Evolutionary conservation across 2,113 vertebrate species (phyloP).

Genomic region (Elaphurus davidianus): DNA sequence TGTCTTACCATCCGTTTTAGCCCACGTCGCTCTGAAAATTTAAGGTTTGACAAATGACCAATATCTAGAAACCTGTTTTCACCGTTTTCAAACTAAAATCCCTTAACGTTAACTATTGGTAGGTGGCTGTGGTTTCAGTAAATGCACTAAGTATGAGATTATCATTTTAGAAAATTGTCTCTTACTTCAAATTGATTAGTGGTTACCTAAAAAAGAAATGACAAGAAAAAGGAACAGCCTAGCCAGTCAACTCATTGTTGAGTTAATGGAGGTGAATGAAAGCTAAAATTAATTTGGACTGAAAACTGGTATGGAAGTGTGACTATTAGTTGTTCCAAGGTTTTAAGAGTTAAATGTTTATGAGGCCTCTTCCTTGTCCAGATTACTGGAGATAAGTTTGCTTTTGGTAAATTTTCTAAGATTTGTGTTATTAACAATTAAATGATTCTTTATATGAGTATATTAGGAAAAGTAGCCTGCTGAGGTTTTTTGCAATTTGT

Average conservation of each 20-base stretch:
- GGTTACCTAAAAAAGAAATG: not conserved
- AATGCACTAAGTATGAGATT: not conserved
- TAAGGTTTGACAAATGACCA: not conserved
- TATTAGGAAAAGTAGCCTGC: constrained; percentile 20
- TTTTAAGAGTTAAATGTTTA: constrained; percentile 5
- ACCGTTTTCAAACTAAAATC: not conserved
- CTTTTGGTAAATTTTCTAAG: constrained; percentile 29
- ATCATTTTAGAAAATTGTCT: not conserved
- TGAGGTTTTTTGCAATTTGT: not conserved
- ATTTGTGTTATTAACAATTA: constrained; percentile 18
- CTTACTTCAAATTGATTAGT: not conserved
- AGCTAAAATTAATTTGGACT: constrained; percentile 20
- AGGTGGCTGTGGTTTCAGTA: not conserved
- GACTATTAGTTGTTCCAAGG: not conserved
- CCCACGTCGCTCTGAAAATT: constrained; percentile 5
- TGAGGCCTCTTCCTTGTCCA: not conserved
- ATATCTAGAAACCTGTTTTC: not conserved
- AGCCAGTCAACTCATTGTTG: not conserved
- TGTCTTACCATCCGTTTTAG: not conserved
- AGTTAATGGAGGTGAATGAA: not conserved
- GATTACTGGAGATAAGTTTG: constrained; percentile 7
- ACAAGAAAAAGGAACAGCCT: not conserved
- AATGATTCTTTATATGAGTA: constrained; percentile 25
- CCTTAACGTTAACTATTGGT: not conserved
- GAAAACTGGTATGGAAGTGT: not conserved